Conservation (phyloP, 2,888 invertebrate genomes). For the Tetrapedia diversipes region DNA sequence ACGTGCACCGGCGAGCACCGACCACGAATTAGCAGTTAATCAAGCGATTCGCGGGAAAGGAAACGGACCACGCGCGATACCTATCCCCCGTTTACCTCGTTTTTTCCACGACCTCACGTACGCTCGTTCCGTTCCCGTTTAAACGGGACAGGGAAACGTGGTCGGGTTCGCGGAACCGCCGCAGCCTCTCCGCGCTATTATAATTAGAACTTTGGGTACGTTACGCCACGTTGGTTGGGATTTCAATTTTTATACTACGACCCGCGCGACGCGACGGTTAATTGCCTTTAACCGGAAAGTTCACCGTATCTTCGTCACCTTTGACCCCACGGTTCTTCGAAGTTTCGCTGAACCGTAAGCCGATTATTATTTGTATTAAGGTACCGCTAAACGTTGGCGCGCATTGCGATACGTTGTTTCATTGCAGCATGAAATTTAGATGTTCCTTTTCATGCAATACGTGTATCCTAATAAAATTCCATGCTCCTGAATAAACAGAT, state of each 20-base stretch:
- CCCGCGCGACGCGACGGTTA: conserved; percentile 12
- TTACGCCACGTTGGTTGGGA: conserved; percentile 15
- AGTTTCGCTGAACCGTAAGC: no score
- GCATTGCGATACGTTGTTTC: no score
- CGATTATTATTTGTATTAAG: no score
- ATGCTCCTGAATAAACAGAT: no score
- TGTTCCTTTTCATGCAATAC: no score
- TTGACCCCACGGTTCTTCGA: no score
- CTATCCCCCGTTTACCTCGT: background rate
- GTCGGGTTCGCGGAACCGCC: conserved; percentile 3
- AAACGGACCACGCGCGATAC: conserved; percentile 38
- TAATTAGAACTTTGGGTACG: conserved; percentile 41
- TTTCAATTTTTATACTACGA: conserved; percentile 30
- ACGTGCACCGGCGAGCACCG: conserved; percentile 41
- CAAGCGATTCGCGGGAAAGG: conserved; percentile 52
- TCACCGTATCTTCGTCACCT: no score
- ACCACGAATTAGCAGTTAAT: conserved; percentile 64
- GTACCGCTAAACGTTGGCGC: no score
- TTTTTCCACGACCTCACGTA: conserved; percentile 40
- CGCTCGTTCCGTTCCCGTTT: conserved; percentile 45
- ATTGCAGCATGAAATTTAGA: no score
- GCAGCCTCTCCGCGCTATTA: conserved; percentile 8
- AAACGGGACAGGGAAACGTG: conserved; percentile 30
- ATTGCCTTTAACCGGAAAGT: conserved; percentile 30
- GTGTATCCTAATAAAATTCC: no score